Percentiles rank a stretch among this genome's conserved stretches.
phyloP scores from a whole-genome alignment of 2,888 invertebrate genomes.

The Gari tellinella region DNA sequence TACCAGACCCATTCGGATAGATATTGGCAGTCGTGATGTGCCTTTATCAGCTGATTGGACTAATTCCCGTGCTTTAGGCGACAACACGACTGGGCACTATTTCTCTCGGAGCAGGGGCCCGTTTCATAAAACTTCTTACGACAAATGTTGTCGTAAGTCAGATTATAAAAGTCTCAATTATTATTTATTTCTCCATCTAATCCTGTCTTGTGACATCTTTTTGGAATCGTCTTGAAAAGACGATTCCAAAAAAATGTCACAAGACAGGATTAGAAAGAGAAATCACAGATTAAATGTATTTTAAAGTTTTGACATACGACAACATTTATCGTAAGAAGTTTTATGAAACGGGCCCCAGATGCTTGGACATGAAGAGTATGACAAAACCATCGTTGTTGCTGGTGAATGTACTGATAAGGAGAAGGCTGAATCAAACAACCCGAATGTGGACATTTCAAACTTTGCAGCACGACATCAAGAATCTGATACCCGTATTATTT shows the following conservation, averaged over 20 bases:
- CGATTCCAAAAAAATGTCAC: too few relatives aligned
- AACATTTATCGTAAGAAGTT: too few relatives aligned
- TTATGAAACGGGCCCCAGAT: too few relatives aligned
- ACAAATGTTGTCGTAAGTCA: too few relatives aligned
- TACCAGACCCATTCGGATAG: conserved; percentile 4
- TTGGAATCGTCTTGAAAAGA: too few relatives aligned
- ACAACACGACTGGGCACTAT: conserved; percentile 7
- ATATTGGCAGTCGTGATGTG: conserved; percentile 6
- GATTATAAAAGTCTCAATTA: too few relatives aligned
- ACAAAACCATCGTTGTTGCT: conserved; percentile 2
- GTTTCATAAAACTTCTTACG: too few relatives aligned
- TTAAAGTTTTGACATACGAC: too few relatives aligned
- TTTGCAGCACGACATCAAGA: conserved; percentile 1
- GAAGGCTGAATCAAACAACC: not conserved
- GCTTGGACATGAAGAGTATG: not conserved
- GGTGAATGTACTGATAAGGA: not conserved
- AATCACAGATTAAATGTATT: too few relatives aligned
- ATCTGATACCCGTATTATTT: not conserved
- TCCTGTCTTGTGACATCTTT: too few relatives aligned
- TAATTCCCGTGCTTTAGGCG: not conserved
- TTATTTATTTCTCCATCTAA: too few relatives aligned
- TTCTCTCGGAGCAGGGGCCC: conserved; percentile 5
- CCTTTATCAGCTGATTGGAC: conserved; percentile 4
- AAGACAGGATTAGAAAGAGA: too few relatives aligned
- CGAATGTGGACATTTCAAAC: not conserved